Conservation (phyloP, 2,113 vertebrate genomes). For the Sebastes schlegelii region DNA sequence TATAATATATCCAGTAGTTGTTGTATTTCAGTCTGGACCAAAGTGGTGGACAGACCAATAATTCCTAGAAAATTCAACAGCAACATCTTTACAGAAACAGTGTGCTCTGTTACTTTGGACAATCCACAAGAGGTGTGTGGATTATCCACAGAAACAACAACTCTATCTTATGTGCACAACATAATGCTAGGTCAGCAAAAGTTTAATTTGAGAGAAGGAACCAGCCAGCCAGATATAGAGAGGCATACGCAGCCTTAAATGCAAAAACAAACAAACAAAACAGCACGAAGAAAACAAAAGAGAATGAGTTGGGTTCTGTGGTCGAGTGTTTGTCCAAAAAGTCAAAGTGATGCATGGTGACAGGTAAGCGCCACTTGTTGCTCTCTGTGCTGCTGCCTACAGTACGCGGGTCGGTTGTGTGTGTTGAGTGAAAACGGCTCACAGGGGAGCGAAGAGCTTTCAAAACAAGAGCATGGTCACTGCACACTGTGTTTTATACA, state of each 20-base stretch:
- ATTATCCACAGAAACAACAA: neutral
- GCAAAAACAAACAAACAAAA: constrained; percentile 29
- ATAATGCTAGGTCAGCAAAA: constrained; percentile 1
- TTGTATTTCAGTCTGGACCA: neutral
- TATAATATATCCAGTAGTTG: neutral
- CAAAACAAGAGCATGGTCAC: constrained; percentile 37
- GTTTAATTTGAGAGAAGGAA: constrained; percentile 8
- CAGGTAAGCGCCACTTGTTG: constrained; percentile 33
- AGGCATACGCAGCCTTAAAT: neutral
- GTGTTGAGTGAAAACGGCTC: constrained; percentile 6
- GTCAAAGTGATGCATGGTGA: constrained; percentile 33
- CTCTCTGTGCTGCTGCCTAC: constrained; percentile 31
- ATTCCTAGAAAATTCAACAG: neutral
- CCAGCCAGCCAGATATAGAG: constrained; percentile 3
- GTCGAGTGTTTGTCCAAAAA: constrained; percentile 33
- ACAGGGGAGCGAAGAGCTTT: constrained; percentile 46
- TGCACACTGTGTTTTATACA: constrained; percentile 71
- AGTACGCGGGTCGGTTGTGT: neutral
- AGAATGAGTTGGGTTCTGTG: neutral
- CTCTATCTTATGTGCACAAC: neutral
- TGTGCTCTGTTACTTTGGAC: neutral
- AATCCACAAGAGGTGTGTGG: neutral
- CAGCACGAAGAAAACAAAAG: constrained; percentile 15
- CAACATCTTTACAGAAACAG: no score
- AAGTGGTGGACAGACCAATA: neutral